Evolutionary conservation across 2,888 invertebrate species (phyloP).

Genomic region (Arrhopalites spinosus): DNA sequence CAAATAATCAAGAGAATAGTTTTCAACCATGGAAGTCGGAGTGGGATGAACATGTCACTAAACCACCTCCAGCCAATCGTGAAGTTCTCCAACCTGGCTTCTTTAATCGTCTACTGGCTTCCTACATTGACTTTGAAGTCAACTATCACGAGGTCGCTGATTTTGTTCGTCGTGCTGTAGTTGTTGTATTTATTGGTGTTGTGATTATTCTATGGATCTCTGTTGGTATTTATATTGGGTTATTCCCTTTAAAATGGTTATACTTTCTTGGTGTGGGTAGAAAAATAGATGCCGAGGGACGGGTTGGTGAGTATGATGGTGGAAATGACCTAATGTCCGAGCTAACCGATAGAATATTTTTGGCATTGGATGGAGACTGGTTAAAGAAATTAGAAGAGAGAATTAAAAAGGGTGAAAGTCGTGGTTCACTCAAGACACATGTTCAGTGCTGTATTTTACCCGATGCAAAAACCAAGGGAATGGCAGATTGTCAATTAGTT

Average conservation of each 20-base stretch:
- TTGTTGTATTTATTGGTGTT: constrained; percentile 43
- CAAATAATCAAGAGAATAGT: background rate
- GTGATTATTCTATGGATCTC: constrained; percentile 47
- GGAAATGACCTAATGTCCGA: constrained; percentile 41
- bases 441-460: constrained; percentile 53
- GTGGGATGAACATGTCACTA: constrained; percentile 46
- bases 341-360: constrained; percentile 46
- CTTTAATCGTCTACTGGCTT: constrained; percentile 42
- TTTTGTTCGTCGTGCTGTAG: constrained; percentile 40
- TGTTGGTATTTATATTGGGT: constrained; percentile 44
- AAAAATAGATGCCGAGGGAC: constrained; percentile 13
- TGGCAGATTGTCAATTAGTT: constrained; percentile 50
- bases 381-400: constrained; percentile 41
- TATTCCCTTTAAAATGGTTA: constrained; percentile 44
- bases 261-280: constrained; percentile 16
- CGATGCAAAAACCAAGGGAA: constrained; percentile 44
- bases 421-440: constrained; percentile 41
- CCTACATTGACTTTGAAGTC: constrained; percentile 53
- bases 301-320: constrained; percentile 10
- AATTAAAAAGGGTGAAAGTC: background rate
- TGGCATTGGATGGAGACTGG: constrained; percentile 53
- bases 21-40: constrained; percentile 51
- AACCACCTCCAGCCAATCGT: constrained; percentile 1
- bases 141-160: constrained; percentile 52
- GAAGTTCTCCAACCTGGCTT: constrained; percentile 38